These are phyloP conservation scores for Mesopsocus fuscifrons DNA, from an alignment of 2,888 invertebrate genomes.

Conservation along the genomic window DNA sequence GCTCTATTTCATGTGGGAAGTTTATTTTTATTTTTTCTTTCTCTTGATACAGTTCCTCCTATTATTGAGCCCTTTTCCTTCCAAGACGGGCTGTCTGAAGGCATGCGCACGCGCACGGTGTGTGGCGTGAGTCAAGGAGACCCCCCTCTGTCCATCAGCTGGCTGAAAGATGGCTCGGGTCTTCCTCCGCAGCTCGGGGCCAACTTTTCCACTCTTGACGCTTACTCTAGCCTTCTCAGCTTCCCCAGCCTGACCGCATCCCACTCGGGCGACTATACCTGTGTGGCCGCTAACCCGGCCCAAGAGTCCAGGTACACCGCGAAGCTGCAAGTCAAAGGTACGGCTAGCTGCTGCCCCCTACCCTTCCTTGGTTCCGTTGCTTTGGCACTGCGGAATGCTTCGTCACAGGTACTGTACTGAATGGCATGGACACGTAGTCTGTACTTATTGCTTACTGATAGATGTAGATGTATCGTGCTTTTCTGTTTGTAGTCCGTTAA, in stretches of 20 bases:
- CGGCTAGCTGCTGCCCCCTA: constrained; percentile 24
- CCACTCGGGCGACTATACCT: constrained; percentile 59
- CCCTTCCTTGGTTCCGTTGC: constrained; percentile 24
- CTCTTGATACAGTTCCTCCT: constrained; percentile 50
- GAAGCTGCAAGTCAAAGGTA: constrained; percentile 67
- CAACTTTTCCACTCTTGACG: constrained; percentile 51
- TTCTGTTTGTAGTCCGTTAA: too few relatives aligned
- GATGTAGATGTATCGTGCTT: constrained; percentile 21
- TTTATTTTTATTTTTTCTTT: constrained; percentile 15
- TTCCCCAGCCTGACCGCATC: constrained; percentile 54
- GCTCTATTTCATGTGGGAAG: constrained; percentile 7
- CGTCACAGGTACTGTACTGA: constrained; percentile 31
- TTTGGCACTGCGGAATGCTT: constrained; percentile 48
- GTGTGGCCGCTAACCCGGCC: constrained; percentile 59
- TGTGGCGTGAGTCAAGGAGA: constrained; percentile 66
- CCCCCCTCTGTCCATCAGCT: constrained; percentile 57
- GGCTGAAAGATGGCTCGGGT: constrained; percentile 64
- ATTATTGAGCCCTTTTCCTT: constrained; percentile 71
- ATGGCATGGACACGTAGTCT: constrained; percentile 1
- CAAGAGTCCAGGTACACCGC: constrained; percentile 62
- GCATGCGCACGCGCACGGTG: constrained; percentile 62
- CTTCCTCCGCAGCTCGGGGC: constrained; percentile 38
- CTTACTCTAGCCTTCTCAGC: constrained; percentile 57
- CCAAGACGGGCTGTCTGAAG: constrained; percentile 64
- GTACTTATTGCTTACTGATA: too few relatives aligned